Percentiles rank a stretch among this genome's conserved stretches.
Evolutionary conservation across 2,113 vertebrate genomes (phyloP).

Genomic region (Puma concolor): DNA sequence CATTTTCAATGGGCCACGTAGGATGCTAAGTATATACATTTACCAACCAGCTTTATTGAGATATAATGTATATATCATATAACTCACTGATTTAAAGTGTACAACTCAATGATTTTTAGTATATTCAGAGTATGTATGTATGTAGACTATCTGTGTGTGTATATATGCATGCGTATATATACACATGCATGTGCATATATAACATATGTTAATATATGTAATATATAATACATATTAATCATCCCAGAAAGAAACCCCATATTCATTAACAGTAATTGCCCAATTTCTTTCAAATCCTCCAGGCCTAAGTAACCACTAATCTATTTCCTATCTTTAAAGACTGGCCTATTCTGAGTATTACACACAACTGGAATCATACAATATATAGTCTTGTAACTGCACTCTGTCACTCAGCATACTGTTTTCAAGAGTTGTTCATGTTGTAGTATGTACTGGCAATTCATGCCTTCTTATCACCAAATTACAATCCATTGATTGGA

Average conservation of each 20-base stretch:
- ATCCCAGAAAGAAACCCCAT: not conserved
- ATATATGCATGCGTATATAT: not conserved
- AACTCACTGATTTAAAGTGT: not conserved
- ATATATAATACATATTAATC: not conserved
- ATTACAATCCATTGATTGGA: not conserved
- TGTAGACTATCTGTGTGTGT: too few species aligned
- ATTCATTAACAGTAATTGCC: not conserved
- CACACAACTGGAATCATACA: not conserved
- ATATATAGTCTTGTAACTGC: not conserved
- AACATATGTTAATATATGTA: not conserved
- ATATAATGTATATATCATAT: not conserved
- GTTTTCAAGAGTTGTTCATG: not conserved
- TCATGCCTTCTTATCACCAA: not conserved
- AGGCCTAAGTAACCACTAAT: not conserved
- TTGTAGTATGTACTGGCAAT: not conserved
- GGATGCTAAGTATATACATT: not conserved
- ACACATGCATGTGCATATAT: not conserved
- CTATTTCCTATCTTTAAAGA: not conserved
- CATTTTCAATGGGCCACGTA: not conserved
- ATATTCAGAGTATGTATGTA: not conserved
- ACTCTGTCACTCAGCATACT: not conserved
- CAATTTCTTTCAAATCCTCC: not conserved
- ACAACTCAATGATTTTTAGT: not conserved
- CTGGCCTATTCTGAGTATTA: not conserved
- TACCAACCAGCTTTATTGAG: not conserved